Percentiles rank a stretch among this genome's conserved stretches.
phyloP scores from a whole-genome alignment of 2,797 vertebrate species.

The Silurus lanzhouensis region DNA sequence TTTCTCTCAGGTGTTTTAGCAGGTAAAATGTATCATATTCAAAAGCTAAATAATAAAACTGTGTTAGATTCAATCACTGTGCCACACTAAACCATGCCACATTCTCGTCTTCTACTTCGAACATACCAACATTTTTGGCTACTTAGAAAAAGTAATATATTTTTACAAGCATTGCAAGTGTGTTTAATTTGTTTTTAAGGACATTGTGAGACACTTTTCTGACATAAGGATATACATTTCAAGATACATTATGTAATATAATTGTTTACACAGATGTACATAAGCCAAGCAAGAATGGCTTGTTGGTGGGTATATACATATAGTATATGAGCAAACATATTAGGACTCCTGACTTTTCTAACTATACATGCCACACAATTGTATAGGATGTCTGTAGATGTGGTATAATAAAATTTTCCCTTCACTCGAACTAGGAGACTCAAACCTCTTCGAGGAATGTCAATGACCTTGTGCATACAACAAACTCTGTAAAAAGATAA shows the following conservation, averaged over 20 bases:
- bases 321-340: no score
- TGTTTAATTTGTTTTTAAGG: background rate
- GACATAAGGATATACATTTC: background rate
- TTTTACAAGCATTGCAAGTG: background rate
- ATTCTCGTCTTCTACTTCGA: background rate
- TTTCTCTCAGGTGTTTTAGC: background rate
- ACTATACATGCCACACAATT: no score
- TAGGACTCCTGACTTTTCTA: no score
- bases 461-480: no score
- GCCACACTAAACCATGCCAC: background rate
- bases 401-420: no score
- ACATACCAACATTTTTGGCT: background rate
- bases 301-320: background rate
- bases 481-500: no score
- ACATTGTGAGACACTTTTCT: background rate
- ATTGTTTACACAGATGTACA: no score
- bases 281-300: background rate
- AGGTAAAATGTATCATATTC: no score
- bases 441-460: no score
- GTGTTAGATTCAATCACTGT: background rate
- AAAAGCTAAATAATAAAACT: background rate
- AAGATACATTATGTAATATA: no score
- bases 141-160: background rate
- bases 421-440: no score
- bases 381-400: no score